Evolutionary conservation across 2,888 invertebrate genomes (phyloP).

Genomic region (Dichetophora obliterata): DNA sequence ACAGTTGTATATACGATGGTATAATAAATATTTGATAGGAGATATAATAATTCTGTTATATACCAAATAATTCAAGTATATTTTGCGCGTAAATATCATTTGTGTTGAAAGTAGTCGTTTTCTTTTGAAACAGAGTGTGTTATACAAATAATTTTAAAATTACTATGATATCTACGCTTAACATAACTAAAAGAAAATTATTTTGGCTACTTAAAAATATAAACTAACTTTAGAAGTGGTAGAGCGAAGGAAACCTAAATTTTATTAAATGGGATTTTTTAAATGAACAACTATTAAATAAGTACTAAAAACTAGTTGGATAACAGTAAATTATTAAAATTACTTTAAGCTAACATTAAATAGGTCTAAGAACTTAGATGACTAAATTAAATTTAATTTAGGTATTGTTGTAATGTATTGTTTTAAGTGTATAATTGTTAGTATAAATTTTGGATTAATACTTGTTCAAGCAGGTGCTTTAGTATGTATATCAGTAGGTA

Average conservation of each 20-base stretch:
- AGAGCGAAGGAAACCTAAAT: too few relatives aligned
- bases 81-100: conserved; percentile 28
- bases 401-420: background rate
- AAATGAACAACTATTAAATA: background rate
- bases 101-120: background rate
- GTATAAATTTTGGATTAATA: background rate
- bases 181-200: background rate
- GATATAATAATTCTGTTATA: background rate
- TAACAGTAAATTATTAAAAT: background rate
- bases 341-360: background rate
- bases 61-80: background rate
- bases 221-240: too few relatives aligned
- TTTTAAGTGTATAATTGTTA: background rate
- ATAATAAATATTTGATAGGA: background rate
- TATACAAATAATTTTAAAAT: background rate
- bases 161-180: background rate
- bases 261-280: too few relatives aligned
- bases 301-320: background rate
- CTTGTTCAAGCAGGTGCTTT: too few relatives aligned
- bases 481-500: background rate
- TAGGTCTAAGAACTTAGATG: background rate
- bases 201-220: too few relatives aligned
- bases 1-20: conserved; percentile 5
- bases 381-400: background rate
- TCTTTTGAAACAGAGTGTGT: background rate